Percentiles rank a stretch among this genome's conserved stretches.
Evolutionary conservation across 30 jellyfish, hydroid and myxozoan species (phyloP).

Genomic region (Haliclystus octoradiatus): DNA sequence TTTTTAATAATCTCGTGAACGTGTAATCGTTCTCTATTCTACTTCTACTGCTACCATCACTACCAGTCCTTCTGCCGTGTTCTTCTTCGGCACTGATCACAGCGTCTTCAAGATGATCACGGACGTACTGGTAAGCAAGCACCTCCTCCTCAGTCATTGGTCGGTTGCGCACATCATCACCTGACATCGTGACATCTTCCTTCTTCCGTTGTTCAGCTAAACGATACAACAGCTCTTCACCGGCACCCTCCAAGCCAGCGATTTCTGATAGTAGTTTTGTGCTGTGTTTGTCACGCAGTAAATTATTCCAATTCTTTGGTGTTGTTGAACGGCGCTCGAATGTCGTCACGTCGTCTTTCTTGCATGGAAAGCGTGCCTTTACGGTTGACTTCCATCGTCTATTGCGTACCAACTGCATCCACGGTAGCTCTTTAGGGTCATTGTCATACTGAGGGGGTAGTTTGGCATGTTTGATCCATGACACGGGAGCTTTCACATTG

Average conservation of each 20-base stretch:
- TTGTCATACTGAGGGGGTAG: constrained; percentile 69
- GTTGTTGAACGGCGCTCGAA: constrained; percentile 95
- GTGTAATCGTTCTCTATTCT: background rate
- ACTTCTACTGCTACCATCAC: background rate
- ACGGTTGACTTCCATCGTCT: constrained; percentile 96
- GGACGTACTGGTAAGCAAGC: constrained; percentile 55
- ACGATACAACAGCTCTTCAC: constrained; percentile 89
- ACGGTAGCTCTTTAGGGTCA: constrained; percentile 80
- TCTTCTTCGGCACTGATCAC: background rate
- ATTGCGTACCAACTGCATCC: constrained; percentile 80
- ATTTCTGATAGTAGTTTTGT: constrained; percentile 65
- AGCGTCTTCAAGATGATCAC: background rate
- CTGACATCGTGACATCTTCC: constrained; percentile 38
- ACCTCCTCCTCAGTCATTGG: constrained; percentile 54
- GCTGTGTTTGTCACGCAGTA: constrained; percentile 73
- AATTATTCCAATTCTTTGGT: constrained; percentile 87
- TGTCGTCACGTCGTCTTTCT: constrained; percentile 54
- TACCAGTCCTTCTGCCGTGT: background rate
- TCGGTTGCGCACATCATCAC: constrained; percentile 2
- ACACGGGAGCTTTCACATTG: constrained; percentile 32
- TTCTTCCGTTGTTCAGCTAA: constrained; percentile 76
- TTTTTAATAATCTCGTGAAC: background rate
- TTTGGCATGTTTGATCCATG: constrained; percentile 86
- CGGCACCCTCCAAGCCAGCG: constrained; percentile 94
- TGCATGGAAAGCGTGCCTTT: constrained; percentile 83